A percentile compares a stretch with the other conserved stretches of the same genome.
Conservation (phyloP, 2,888 invertebrate genomes). For the Zhengitettix transpicula region DNA sequence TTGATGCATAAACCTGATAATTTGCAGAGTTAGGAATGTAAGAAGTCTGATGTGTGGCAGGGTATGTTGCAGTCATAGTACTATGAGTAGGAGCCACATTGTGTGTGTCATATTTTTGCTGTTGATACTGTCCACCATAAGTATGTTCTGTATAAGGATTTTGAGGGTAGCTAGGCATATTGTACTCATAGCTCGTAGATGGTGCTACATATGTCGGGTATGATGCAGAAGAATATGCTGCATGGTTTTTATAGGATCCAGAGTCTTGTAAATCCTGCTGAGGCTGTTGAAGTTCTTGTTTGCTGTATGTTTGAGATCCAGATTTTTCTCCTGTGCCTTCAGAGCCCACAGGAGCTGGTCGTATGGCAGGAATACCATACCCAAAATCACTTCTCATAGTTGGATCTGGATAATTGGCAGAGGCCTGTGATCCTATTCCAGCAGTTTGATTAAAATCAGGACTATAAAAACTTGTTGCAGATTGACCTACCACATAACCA, state of each 20-base stretch:
- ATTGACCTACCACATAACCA: neutral
- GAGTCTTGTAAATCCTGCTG: neutral
- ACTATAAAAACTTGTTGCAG: too few species aligned
- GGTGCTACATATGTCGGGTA: neutral
- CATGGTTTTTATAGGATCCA: neutral
- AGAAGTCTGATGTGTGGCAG: too few species aligned
- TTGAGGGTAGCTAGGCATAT: too few species aligned
- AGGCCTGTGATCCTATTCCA: neutral
- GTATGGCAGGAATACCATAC: constrained; percentile 32
- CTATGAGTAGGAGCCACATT: too few species aligned
- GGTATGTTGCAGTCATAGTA: too few species aligned
- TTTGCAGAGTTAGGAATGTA: too few species aligned
- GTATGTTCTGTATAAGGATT: too few species aligned
- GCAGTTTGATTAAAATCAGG: neutral
- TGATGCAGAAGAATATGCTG: neutral
- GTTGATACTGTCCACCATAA: too few species aligned
- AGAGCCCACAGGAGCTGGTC: constrained; percentile 57
- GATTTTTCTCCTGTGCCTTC: constrained; percentile 29
- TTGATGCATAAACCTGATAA: too few species aligned
- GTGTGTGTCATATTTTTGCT: too few species aligned
- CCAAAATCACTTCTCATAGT: neutral
- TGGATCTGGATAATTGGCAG: neutral
- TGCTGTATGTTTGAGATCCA: neutral
- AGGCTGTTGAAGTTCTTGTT: neutral
- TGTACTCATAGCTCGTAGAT: neutral